Base-by-base conservation (phyloP, 2,797 vertebrate species). In the Scomberomorus guttatus region DNA sequence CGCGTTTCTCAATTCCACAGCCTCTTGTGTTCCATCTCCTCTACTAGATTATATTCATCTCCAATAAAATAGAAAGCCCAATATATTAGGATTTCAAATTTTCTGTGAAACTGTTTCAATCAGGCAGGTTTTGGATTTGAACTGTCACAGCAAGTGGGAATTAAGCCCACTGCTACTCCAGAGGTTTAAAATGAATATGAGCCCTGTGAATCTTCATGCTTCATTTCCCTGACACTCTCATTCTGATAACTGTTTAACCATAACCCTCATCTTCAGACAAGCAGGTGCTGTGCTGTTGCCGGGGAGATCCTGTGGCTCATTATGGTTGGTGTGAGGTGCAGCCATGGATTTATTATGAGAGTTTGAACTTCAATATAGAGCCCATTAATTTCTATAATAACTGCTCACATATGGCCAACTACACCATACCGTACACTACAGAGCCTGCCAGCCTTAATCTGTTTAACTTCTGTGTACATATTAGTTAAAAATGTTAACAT, bases 1-100 rank as follows among this genome's bases (percentile, higher is more conserved):
- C 55, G 24, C 56, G 25, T 66, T 59, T 59, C 27, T 72, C 44
- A 71, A 15, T 37, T 52, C 58, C 52, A 63, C 6, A 6, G 63
- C 52, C 58, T 68, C 29, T 18, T 42, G 29, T 50, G 37, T 64
- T 62, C 32, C 51, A 17, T 59, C 67, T 64, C 14, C 29, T 64
- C 34, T 27, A 60, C 25, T 42, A 8, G 34, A 65, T 66, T 29
- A 54, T 14, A 60, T 44, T 66, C 18, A 61, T 54, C 17, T 44
- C 29, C 11, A 6, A 6, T 54, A 15, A 57, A 25, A 63, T 27
- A 52, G 25, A 42, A 58, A 10, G 20, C 59, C 37, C 32, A 25
- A 66, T 61, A 66, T 24, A 24, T 57, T 44, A 50, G 32, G 1
- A 20, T 32, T 75, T 61, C 18, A 62, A 58, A 63, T 54, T 34